A percentile compares a stretch with the other conserved stretches of the same genome.
Evolutionary conservation across 2,888 invertebrate genomes (phyloP).

Genomic region (Linhomoeus sp.): DNA sequence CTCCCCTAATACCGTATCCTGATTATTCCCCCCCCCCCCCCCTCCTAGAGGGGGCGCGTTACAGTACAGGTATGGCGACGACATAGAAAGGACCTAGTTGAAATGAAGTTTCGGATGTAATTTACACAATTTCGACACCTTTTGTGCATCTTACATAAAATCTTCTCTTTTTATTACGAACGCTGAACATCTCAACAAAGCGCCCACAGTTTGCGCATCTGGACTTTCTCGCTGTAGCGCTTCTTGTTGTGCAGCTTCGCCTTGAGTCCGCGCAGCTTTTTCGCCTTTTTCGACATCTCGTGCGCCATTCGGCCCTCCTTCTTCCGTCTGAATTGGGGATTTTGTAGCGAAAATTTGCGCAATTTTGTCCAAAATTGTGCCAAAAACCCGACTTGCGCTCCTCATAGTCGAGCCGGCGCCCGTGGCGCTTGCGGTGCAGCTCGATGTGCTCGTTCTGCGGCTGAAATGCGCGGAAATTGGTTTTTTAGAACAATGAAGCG

Average conservation of each 20-base stretch:
- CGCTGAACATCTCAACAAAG: background rate
- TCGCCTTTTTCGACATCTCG: slow-evolving; percentile 68
- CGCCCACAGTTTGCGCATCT: slow-evolving; percentile 72
- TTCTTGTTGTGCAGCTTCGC: slow-evolving; percentile 94
- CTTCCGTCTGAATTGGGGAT: slow-evolving; percentile 42
- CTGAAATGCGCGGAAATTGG: slow-evolving; percentile 26
- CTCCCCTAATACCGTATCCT: too few relatives aligned
- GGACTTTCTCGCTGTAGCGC: slow-evolving; percentile 89
- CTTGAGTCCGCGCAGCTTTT: slow-evolving; percentile 75
- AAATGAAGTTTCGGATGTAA: background rate
- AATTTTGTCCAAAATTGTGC: background rate
- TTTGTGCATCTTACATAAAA: background rate
- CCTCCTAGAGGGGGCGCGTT: too few relatives aligned
- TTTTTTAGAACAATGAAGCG: too few relatives aligned
- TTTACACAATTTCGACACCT: background rate
- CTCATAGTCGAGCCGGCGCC: slow-evolving; percentile 87
- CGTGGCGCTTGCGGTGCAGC: slow-evolving; percentile 82
- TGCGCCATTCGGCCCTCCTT: slow-evolving; percentile 83
- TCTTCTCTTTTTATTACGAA: background rate
- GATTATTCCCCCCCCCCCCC: too few relatives aligned
- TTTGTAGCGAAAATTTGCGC: background rate
- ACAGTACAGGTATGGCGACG: too few relatives aligned
- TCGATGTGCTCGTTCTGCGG: slow-evolving; percentile 99
- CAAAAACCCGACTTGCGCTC: slow-evolving; percentile 47
- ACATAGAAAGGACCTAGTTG: too few relatives aligned